These are phyloP conservation scores for Pangasius macronema DNA, from an alignment of 2,797 vertebrate genomes.

Conservation along the genomic window DNA sequence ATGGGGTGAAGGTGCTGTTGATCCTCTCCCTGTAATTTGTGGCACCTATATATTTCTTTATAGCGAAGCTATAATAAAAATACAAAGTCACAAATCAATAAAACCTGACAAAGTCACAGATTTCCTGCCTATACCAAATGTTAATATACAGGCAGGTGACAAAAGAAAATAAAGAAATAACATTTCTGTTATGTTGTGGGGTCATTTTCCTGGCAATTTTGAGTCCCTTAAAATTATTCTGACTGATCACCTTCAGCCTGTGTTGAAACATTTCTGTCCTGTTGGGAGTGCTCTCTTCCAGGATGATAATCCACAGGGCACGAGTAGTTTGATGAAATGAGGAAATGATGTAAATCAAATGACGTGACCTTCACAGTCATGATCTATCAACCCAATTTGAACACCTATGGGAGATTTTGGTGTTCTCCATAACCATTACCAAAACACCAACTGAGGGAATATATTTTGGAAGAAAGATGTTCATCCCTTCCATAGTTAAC, in stretches of 20 bases:
- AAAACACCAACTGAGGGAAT: not conserved
- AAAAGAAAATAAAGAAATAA: not conserved
- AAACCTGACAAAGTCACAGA: not conserved
- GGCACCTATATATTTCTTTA: conserved; percentile 90
- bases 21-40: conserved; percentile 94
- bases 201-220: not conserved
- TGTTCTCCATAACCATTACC: not conserved
- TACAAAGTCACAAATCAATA: not conserved
- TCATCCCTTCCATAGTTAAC: not conserved
- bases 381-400: not conserved
- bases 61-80: conserved; percentile 74
- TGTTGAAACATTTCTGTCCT: not conserved
- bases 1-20: conserved; percentile 90
- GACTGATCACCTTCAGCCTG: not conserved
- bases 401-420: not conserved
- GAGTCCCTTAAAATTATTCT: not conserved
- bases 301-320: not conserved
- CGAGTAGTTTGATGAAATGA: not conserved
- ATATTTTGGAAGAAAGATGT: not conserved
- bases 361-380: not conserved
- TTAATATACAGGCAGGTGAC: not conserved
- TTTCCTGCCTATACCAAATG: not conserved
- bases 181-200: not conserved
- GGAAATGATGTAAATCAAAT: not conserved
- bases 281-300: not conserved